Evolutionary conservation across 2,888 invertebrate species (phyloP), one percentile per base, ranked within the genome.

Genomic region (Pegoplata infirma): DNA sequence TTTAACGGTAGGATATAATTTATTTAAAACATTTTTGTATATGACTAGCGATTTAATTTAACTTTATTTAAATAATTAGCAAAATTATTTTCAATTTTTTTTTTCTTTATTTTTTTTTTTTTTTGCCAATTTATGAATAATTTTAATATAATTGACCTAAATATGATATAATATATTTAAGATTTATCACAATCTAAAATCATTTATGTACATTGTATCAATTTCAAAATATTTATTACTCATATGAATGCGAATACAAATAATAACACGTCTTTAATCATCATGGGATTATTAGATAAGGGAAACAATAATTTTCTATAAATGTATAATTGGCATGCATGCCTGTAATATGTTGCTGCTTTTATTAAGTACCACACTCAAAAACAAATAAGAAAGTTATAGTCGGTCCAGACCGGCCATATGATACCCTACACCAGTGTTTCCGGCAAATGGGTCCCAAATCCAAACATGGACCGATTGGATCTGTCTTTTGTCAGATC

Each of bases 191-290:
- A 59, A n/a, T 19, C 8, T 14, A 40, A 44, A 44, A 47, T 59
- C 21, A 23, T 19, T 46, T 69, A 12, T 32, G 8, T 53, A 17
- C 10, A 17, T 55, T 63, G 46, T 63, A 55, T 36, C 46, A 53
- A 21, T 71, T 55, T 61, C 51, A 44, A 47, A 72, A 63, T 58
- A 61, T 69, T 55, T 51, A 53, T 55, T 53, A 55, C 23, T 40
- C 25, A 58, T 28, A 49, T 7, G 25, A 61, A 46, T 23, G 25
- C 8, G 44, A 46, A 23, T 58, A 53, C 28, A 16, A 40, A 49
- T n/a, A 49, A n/a, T n/a, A 49, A 32, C 19, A 32, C 51, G 51
- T 46, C 16, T 53, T 44, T 40, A 19, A 49, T 28, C 32, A 61
- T 32, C 21, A 25, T 6, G 17, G 46, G 46, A n/a, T 7, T 63